Conservation (phyloP, 2,113 vertebrate species). For the Atherinomorus stipes region DNA sequence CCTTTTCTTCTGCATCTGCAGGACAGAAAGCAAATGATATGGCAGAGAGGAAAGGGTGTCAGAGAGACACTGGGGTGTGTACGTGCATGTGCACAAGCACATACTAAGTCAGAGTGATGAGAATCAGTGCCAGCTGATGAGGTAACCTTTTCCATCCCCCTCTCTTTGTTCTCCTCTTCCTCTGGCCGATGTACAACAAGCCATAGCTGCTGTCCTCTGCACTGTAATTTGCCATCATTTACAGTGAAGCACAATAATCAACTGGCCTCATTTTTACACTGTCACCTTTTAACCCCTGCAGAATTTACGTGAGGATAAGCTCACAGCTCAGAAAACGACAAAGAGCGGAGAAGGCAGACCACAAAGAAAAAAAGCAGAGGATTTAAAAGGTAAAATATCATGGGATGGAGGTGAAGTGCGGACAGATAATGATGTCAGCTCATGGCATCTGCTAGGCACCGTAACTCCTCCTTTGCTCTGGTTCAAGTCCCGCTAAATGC, state of each 20-base stretch:
- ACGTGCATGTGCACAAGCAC: slow-evolving; percentile 22
- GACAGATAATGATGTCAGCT: slow-evolving; percentile 49
- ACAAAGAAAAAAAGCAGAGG: slow-evolving; percentile 7
- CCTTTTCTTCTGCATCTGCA: slow-evolving; percentile 59
- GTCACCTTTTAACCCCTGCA: slow-evolving; percentile 61
- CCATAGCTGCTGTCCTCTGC: slow-evolving; percentile 59
- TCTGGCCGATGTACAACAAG: slow-evolving; percentile 53
- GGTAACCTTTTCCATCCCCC: slow-evolving; percentile 74
- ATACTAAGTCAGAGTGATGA: slow-evolving; percentile 56
- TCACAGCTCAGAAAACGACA: slow-evolving; percentile 6
- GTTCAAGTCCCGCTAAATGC: slow-evolving; percentile 55
- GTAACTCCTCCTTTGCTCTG: slow-evolving; percentile 36
- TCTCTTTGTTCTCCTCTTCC: slow-evolving; percentile 67
- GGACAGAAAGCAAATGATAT: slow-evolving; percentile 50
- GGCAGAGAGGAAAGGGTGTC: slow-evolving; percentile 55
- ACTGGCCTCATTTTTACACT: slow-evolving; percentile 62
- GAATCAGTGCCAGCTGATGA: slow-evolving; percentile 72
- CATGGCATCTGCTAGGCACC: slow-evolving; percentile 40
- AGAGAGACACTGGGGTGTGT: slow-evolving; percentile 31
- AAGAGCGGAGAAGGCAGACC: background rate
- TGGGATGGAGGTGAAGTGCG: slow-evolving; percentile 31
- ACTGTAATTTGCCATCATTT: slow-evolving; percentile 69
- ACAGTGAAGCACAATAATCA: slow-evolving; percentile 46
- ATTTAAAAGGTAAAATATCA: slow-evolving; percentile 18
- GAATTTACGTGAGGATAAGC: slow-evolving; percentile 42